Evolutionary conservation across 2,888 invertebrate genomes (phyloP), one percentile per base, ranked within the genome.

Genomic region (Lithophane socia): DNA sequence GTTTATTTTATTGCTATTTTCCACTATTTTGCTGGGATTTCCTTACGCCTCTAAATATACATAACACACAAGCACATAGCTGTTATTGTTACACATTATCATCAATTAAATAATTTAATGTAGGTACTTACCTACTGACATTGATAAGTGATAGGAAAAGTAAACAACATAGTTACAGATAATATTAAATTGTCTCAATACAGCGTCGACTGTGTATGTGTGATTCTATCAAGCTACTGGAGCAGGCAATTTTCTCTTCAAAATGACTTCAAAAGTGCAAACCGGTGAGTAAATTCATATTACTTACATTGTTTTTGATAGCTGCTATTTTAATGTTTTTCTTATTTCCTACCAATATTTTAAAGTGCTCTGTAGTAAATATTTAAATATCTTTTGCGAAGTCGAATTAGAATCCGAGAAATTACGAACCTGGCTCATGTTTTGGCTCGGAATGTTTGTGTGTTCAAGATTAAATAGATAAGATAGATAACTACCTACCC

Each of bases 211-310:
- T 70, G 79, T 65, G 16, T 70, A 73, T 65, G 16, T 13, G n/a
- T 37, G 37, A 37, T 5, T 37, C 37, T 47, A 44, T 58, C 42
- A 56, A 49, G 29, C 24, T 13, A 54, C 24, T 24, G 16, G 52
- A 58, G n/a, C 3, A 49, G 56, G 42, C 13, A 60, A 18, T 71
- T 29, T 21, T 54, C 24, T 44, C 24, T 7, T 49, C 63, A 88
- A 82, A 37, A 94, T 94, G 94, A 80, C 90, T 82, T 82, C 88
- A 10, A 91, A 80, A 86, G 92, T 94, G 58, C 94, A 94, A 89
- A 94, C 94, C 54, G 94, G 94, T 94, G 82, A 92, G 92, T 88
- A 16, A 4, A 12, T 54, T 66, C 5, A 24, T n/a, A n/a, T 54
- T 54, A 37, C 37, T 16, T 44, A 9, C 13, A 24, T n/a, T 60